A percentile compares a stretch with the other conserved stretches of the same genome.
Evolutionary conservation across 2,888 invertebrate species (phyloP).

Genomic region (Lepidocyrtinus sp.): DNA sequence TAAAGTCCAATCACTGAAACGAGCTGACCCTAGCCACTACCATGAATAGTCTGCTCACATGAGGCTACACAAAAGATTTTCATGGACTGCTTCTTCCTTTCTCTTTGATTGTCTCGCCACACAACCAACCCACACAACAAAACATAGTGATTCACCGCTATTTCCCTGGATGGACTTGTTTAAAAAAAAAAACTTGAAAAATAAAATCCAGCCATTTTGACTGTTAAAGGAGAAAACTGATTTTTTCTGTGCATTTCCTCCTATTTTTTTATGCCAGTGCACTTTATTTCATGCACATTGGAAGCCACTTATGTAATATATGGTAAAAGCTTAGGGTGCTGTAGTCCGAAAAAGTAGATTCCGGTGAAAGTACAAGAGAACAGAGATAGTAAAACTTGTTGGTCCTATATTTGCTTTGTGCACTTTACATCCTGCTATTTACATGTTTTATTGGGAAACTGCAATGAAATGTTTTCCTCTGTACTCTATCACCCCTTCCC

Average conservation of each 20-base stretch:
- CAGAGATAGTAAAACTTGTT: background rate
- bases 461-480: background rate
- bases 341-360: no score
- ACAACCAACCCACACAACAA: constrained; percentile 1
- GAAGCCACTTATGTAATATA: no score
- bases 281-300: no score
- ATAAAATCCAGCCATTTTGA: no score
- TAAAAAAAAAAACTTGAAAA: no score
- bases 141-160: constrained; percentile 6
- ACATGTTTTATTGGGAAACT: background rate
- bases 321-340: no score
- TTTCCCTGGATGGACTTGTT: background rate
- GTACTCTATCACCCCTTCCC: background rate
- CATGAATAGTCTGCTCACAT: constrained; percentile 19
- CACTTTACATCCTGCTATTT: background rate
- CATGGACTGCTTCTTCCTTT: no score
- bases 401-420: background rate
- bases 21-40: constrained; percentile 35
- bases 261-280: no score
- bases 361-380: no score
- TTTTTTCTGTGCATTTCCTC: no score
- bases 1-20: constrained; percentile 38
- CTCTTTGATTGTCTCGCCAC: no score
- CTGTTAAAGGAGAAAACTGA: no score
- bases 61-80: constrained; percentile 1